Base-by-base conservation (phyloP, 53 echinoderm and acorn worm genomes). In the Apostichopus leukothele region DNA sequence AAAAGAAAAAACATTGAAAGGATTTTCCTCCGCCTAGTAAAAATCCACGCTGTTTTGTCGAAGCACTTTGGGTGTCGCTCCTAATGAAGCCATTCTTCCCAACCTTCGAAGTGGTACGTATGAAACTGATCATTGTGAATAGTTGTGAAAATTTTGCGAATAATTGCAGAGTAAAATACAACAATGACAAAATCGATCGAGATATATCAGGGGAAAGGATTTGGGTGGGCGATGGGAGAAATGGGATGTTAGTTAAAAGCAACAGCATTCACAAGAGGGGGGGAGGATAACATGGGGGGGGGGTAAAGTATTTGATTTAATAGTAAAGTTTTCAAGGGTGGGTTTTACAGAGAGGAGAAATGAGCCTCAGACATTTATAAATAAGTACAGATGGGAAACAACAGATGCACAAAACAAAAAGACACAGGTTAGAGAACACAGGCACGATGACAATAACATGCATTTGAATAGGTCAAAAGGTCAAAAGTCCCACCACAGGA, bases 11-110 rank as follows among this genome's bases (percentile, higher is more conserved):
- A 18, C 14, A 16, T 71, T 16, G 21, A 18, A 26, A 63, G 5
- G 22, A 18, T 67, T 85, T 60, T 71, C 20, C 71, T 71, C n/a
- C 1, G 26, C 14, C 75, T 87, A 87, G 53, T 89, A 91, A 60
- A 91, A 84, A 84, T 94, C 94, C 91, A 94, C 90, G 83, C 92
- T 94, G 89, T 89, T 84, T 90, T 92, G 92, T 76, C 95, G 91
- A 25, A 92, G 92, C 89, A 95, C 91, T 93, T 95, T 95, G 22
- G 96, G 93, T 74, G 96, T 96, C 78, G 92, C 95, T 83, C 98
- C 98, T 19, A 98, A 89, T 68, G 98, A 98, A 52, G 98, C 95
- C 71, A 92, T 94, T 67, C 98, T 78, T 74, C 95, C 98, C 67
- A 98, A 91, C 79, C 98, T 92, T 74, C 95, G 86, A 85, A 98